phyloP scores from a whole-genome alignment of 2,888 invertebrate genomes.

The Choristoneura rosaceana region DNA sequence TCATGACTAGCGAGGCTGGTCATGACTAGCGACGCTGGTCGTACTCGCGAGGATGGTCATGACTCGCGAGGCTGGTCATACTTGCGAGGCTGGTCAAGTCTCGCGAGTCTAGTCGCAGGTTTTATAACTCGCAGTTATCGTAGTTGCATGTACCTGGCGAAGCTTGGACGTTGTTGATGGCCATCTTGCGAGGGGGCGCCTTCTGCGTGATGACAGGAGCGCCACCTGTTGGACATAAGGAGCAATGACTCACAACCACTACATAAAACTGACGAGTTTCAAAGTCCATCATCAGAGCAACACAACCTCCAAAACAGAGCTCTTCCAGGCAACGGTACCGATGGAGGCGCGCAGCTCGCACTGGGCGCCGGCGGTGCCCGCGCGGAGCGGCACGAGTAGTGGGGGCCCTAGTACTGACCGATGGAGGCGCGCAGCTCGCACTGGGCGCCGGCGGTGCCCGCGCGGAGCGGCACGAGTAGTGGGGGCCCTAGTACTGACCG shows the following conservation, averaged over 20 bases:
- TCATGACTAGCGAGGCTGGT: neutral
- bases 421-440: constrained; percentile 89
- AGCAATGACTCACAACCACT: neutral
- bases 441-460: constrained; percentile 95
- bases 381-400: constrained; percentile 94
- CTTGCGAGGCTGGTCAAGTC: neutral
- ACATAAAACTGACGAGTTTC: too few relatives aligned
- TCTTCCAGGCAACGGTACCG: too few relatives aligned
- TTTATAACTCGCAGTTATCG: neutral
- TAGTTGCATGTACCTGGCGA: constrained; percentile 65
- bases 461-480: constrained; percentile 94
- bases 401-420: constrained; percentile 81
- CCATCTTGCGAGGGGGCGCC: constrained; percentile 58
- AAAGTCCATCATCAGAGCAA: too few relatives aligned
- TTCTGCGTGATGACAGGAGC: constrained; percentile 72
- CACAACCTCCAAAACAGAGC: too few relatives aligned
- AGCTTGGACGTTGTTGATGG: constrained; percentile 73
- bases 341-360: constrained; percentile 89
- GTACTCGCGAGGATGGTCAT: neutral
- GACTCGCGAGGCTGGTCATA: neutral
- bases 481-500: constrained; percentile 81
- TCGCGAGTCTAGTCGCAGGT: neutral
- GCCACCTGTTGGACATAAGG: constrained; percentile 58
- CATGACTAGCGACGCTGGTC: neutral
- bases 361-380: constrained; percentile 95